These are phyloP conservation scores for Calyptommatus sinebrachiatus DNA, from an alignment of 2,113 vertebrate genomes.

Conservation along the genomic window DNA sequence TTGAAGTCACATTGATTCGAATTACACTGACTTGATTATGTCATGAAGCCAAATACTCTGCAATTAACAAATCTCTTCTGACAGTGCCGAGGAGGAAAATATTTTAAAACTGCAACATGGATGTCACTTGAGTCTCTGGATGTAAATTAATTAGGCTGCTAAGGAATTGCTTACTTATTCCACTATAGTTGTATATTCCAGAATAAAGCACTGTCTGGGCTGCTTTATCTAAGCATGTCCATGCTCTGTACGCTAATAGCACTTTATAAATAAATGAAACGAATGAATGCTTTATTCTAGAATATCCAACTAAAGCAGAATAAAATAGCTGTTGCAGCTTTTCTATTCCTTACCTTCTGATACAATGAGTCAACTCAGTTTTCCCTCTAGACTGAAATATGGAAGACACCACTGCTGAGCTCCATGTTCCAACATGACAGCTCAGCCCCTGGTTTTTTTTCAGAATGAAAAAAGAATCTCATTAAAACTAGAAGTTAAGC, in stretches of 20 bases:
- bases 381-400: not conserved
- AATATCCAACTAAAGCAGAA: not conserved
- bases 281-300: too few relatives aligned
- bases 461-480: not conserved
- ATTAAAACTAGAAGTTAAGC: not conserved
- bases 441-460: not conserved
- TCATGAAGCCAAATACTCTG: constrained; percentile 32
- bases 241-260: too few relatives aligned
- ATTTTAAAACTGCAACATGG: not conserved
- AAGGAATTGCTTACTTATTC: not conserved
- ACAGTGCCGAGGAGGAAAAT: not conserved
- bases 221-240: too few relatives aligned
- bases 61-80: not conserved
- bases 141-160: not conserved
- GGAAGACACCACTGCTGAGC: not conserved
- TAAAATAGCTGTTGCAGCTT: not conserved
- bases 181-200: too few relatives aligned
- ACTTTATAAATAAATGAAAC: too few relatives aligned
- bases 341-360: not conserved
- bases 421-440: not conserved
- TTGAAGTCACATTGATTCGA: not conserved
- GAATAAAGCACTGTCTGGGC: too few relatives aligned
- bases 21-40: constrained; percentile 44
- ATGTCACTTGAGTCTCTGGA: not conserved
- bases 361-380: not conserved